Evolutionary conservation across 1,140 invertebrate genomes (phyloP).

Genomic region (Danaus plexippus): DNA sequence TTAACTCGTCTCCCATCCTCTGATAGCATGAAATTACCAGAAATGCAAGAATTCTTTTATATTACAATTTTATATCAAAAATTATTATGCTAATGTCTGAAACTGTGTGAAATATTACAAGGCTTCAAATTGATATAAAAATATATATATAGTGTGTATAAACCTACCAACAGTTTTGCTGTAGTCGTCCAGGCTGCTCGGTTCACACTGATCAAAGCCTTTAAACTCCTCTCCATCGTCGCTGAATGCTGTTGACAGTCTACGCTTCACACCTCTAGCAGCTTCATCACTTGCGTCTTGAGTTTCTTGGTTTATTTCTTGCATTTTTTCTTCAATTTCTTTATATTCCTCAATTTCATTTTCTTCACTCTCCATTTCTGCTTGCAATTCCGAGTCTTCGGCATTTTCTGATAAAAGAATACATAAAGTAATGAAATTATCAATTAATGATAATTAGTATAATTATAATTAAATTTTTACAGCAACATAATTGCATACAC

Average conservation of each 20-base stretch:
- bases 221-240: conserved; percentile 49
- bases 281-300: conserved; percentile 15
- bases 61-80: no score
- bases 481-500: no score
- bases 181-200: conserved; percentile 34
- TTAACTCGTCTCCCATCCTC: conserved; percentile 26
- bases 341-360: conserved; percentile 1
- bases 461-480: no score
- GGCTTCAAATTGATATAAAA: neutral
- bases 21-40: conserved; percentile 24
- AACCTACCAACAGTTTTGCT: conserved; percentile 46
- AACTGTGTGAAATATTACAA: no score
- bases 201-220: conserved; percentile 42
- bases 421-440: no score
- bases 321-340: neutral
- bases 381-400: no score
- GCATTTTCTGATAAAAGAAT: no score
- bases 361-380: neutral
- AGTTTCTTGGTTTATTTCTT: conserved; percentile 12
- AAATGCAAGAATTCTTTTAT: no score
- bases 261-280: conserved; percentile 39
- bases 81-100: no score
- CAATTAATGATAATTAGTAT: no score
- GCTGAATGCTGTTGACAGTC: conserved; percentile 51
- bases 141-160: neutral